Conservation (phyloP, 2,797 vertebrate genomes). For the Euphonia xanthogaster region DNA sequence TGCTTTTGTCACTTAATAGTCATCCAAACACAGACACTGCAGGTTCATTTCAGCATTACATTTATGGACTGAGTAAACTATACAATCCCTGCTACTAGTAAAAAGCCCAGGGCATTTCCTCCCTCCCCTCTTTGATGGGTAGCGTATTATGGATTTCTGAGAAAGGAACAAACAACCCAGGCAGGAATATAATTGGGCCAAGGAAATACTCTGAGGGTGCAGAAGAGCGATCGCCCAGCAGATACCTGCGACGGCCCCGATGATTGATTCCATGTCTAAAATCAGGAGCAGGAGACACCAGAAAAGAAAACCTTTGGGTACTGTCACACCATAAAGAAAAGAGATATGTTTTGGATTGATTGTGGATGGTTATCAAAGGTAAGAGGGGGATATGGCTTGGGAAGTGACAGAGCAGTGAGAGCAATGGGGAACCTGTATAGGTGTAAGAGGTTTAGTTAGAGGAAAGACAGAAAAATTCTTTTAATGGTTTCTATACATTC, state of each 20-base stretch:
- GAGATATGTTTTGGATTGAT: neutral
- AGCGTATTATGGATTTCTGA: slow-evolving; percentile 30
- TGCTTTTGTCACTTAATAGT: neutral
- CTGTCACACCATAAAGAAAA: neutral
- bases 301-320: neutral
- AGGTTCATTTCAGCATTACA: neutral
- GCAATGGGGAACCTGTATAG: neutral
- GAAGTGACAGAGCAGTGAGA: neutral
- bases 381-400: neutral
- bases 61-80: slow-evolving; percentile 28
- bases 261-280: neutral
- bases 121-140: neutral
- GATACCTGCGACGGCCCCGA: rapidly evolving
- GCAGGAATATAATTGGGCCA: slow-evolving; percentile 10
- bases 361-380: neutral
- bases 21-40: neutral
- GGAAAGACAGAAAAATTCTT: neutral
- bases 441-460: neutral
- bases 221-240: neutral
- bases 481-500: neutral
- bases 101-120: slow-evolving; percentile 27
- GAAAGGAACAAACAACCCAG: slow-evolving; percentile 1
- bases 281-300: neutral
- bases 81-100: neutral
- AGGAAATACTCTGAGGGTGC: slow-evolving; percentile 23